Base-by-base conservation (phyloP, 2,888 invertebrate species). In the Leistus spinibarbis region DNA sequence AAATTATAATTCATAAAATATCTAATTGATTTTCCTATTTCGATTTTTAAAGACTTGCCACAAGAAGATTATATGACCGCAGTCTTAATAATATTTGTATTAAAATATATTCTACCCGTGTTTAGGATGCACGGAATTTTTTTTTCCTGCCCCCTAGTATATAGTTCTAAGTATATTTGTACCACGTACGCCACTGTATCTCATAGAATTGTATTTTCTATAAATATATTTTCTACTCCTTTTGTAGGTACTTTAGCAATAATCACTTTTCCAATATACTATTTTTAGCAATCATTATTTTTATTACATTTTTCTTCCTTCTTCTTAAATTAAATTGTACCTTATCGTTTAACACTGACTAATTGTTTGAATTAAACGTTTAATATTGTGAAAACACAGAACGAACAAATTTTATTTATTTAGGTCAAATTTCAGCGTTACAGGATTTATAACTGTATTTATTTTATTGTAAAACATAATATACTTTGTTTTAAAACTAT, bases 151-250 rank as follows among this genome's bases (percentile, higher is more conserved):
- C 40, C 40, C 7, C 10, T 10, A 4, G 40, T 40, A 40, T 1
- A 40, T 40, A n/a, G n/a, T n/a, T n/a, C 10, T 40, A 40, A 40
- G 40, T 40, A 40, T 13, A 0, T 40, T 40, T 82, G 80, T 80
- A 81, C 80, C 78, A 82, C 81, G 81, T 80, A 81, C 80, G 79
- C 81, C 81, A 81, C 81, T 80, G 80, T 80, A 81, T 82, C 82
- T 84, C 83, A 84, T 84, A 82, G 82, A 84, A 82, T 83, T 82
- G 79, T 82, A 82, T 40, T 7, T 40, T 1, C 40, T 10, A 40
- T 40, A 40, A 40, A 40, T 40, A 40, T 40, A 40, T 40, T 40
- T 40, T 40, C 13, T 2, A 10, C 7, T 13, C 13, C 1, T 40
- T 40, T 40, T 1, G 40, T 40, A 40, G 40, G 40, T 40, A 40